Evolutionary conservation across 1,140 invertebrate genomes (phyloP).

Genomic region (Sarcophaga bullata): DNA sequence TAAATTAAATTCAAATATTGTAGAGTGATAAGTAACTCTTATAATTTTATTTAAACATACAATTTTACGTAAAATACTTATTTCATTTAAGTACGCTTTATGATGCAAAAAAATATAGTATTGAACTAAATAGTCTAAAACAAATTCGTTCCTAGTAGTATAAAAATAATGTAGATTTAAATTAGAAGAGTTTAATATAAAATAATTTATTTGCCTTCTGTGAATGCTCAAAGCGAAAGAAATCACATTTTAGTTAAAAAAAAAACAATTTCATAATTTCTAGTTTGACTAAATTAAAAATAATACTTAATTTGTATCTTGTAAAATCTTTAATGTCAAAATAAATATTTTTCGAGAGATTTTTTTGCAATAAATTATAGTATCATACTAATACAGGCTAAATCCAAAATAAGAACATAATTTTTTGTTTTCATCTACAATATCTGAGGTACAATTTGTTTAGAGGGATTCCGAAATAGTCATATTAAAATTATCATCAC

Average conservation of each 20-base stretch:
- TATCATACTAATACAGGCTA: background rate
- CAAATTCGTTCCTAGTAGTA: background rate
- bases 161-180: background rate
- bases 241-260: constrained; percentile 21
- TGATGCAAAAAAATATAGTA: background rate
- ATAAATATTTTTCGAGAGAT: background rate
- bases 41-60: background rate
- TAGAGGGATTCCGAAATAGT: constrained; percentile 1
- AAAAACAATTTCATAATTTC: constrained; percentile 17
- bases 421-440: constrained; percentile 8
- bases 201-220: background rate
- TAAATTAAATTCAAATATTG: constrained; percentile 16
- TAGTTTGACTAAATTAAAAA: constrained; percentile 2
- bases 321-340: background rate
- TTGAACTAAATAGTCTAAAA: background rate
- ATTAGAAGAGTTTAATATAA: background rate
- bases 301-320: background rate
- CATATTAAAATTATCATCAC: background rate
- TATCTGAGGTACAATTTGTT: constrained; percentile 39
- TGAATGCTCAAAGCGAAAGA: background rate
- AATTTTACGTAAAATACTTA: background rate
- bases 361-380: background rate
- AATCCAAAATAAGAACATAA: constrained; percentile 2
- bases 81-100: constrained; percentile 3
- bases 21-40: background rate